These are phyloP conservation scores for Anoura caudifer DNA, from an alignment of 2,113 vertebrate genomes.

Conservation along the genomic window DNA sequence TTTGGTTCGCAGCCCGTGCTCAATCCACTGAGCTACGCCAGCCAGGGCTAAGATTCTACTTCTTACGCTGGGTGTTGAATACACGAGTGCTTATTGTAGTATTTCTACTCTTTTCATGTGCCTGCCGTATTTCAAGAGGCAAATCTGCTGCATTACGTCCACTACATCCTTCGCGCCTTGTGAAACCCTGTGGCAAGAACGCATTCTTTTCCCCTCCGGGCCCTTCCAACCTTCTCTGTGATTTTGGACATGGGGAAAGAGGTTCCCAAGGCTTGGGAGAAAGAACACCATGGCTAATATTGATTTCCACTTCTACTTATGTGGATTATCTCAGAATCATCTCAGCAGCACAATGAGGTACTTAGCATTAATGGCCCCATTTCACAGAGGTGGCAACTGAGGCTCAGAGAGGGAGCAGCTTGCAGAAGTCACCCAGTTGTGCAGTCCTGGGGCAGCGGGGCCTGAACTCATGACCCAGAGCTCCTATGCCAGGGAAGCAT, in stretches of 20 bases:
- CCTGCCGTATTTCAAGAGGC: background rate
- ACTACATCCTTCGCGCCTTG: rapidly evolving
- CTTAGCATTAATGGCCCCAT: no score
- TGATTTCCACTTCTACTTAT: background rate
- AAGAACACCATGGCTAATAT: background rate
- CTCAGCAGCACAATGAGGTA: background rate
- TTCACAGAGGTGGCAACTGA: background rate
- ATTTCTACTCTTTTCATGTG: background rate
- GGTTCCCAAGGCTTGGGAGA: background rate
- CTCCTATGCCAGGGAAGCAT: background rate
- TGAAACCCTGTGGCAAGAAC: background rate
- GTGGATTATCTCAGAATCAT: background rate
- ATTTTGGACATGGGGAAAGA: background rate
- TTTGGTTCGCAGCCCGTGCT: no score
- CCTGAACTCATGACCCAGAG: background rate
- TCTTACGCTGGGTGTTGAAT: background rate
- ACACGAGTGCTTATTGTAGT: rapidly evolving
- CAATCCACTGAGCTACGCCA: no score
- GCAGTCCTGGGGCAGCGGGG: rapidly evolving
- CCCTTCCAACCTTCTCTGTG: background rate
- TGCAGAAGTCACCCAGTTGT: no score
- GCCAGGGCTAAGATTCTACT: background rate
- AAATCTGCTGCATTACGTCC: background rate
- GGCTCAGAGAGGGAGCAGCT: background rate
- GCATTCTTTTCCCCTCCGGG: rapidly evolving